Evolutionary conservation across 1,140 invertebrate species (phyloP).

Genomic region (Phenacoccus solenopsis): DNA sequence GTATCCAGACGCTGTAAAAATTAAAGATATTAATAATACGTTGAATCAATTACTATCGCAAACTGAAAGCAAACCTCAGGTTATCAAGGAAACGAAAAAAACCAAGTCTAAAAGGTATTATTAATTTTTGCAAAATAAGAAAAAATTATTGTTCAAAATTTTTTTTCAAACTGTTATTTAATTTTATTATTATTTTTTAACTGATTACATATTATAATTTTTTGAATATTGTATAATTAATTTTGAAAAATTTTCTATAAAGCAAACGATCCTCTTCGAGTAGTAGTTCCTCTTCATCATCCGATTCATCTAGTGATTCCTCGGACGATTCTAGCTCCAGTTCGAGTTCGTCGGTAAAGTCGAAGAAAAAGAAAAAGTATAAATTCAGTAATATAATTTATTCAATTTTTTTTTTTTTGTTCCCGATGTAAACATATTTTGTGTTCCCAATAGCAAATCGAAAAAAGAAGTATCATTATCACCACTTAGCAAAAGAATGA

Average conservation of each 20-base stretch:
- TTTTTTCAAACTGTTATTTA: conserved; percentile 6
- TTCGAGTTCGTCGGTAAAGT: neutral
- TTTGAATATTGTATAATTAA: conserved; percentile 18
- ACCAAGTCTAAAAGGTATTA: neutral
- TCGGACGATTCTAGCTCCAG: conserved; percentile 12
- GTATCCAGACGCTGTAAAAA: conserved; percentile 66
- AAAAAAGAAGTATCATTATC: conserved; percentile 49
- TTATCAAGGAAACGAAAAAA: conserved; percentile 10
- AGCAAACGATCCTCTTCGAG: conserved; percentile 20
- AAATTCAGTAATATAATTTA: neutral
- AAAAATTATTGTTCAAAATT: neutral
- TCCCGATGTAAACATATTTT: neutral
- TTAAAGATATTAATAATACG: conserved; percentile 29
- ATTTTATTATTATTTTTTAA: conserved; percentile 13
- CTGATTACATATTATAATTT: conserved; percentile 15
- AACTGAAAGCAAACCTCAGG: conserved; percentile 47
- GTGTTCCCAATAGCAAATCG: conserved; percentile 26
- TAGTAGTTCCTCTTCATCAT: conserved; percentile 20
- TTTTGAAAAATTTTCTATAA: conserved; percentile 16
- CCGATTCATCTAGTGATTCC: conserved; percentile 18
- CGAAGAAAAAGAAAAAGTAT: conserved; percentile 10
- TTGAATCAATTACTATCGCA: conserved; percentile 65
- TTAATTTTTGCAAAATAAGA: neutral
- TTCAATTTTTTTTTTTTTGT: conserved; percentile 14
- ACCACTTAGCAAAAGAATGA: conserved; percentile 63